Evolutionary conservation across 2,797 vertebrate genomes (phyloP), one percentile per base, ranked within the genome.

Genomic region (Hippopotamyrus pictus): DNA sequence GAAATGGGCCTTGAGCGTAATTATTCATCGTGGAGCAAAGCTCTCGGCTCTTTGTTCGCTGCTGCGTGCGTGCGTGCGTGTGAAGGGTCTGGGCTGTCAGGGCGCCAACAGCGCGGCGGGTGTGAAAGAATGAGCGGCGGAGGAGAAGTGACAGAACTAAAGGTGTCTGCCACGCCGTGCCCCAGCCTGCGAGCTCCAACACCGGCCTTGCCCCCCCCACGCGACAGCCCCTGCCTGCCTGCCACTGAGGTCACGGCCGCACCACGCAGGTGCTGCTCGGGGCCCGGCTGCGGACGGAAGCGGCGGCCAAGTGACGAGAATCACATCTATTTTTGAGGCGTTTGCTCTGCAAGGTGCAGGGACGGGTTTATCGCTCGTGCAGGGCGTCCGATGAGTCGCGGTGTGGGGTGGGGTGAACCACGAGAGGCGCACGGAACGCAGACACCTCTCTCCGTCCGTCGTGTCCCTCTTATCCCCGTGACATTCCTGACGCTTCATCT

Each of bases 111-210:
- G 93, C 93, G 94, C 93, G 89, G 92, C 95, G 95, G 54, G 94
- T 96, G 95, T 95, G 95, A 96, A 95, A 96, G 95, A 95, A 95
- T 94, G 96, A 96, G 96, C 95, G 95, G 96, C 96, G 96, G 95
- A 96, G 97, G 95, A 96, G 90, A 93, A 96, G 92, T 95, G 97
- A 96, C 96, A 97, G 96, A 96, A 96, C 95, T 96, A 95, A 97
- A 97, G 96, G 97, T 97, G 97, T 97, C 95, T 97, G 96, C 94
- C 94, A 92, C 65, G 90, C 84, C 90, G 89, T 91, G 91, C 91
- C 92, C 94, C 89, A 91, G 90, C 93, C 90, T 91, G 93, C 94
- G 93, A 83, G 79, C 17, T 7, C 19, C 37, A 17, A 33, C 69
- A 76, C 69, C 12, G 59, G 29, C 3, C 14, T n/a, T 19, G 5